Evolutionary conservation across 1,140 invertebrate species (phyloP).

Genomic region (Leptinotarsa lineolata): DNA sequence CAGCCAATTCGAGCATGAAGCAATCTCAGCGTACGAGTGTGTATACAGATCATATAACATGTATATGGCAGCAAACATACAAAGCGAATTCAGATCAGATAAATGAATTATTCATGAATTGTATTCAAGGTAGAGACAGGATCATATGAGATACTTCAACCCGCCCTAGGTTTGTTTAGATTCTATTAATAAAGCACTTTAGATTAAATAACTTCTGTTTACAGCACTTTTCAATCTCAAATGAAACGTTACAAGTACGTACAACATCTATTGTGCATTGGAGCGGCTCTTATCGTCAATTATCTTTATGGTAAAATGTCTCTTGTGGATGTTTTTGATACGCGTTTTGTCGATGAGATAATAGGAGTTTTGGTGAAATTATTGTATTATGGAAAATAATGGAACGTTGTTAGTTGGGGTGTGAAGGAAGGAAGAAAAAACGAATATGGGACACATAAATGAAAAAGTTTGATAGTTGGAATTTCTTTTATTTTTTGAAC

Average conservation of each 20-base stretch:
- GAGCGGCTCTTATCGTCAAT: conserved; percentile 10
- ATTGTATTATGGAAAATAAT: too few relatives aligned
- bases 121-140: conserved; percentile 43
- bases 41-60: conserved; percentile 38
- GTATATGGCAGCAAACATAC: conserved; percentile 45
- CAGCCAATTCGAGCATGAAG: conserved; percentile 4
- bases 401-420: too few relatives aligned
- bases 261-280: conserved; percentile 17
- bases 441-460: too few relatives aligned
- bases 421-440: too few relatives aligned
- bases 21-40: conserved; percentile 5
- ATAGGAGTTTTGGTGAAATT: neutral
- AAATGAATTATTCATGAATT: conserved; percentile 47
- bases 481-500: too few relatives aligned
- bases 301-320: conserved; percentile 4
- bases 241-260: conserved; percentile 37
- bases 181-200: conserved; percentile 47
- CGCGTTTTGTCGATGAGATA: neutral
- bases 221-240: conserved; percentile 44
- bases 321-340: neutral
- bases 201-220: conserved; percentile 47
- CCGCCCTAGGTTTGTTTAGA: conserved; percentile 41
- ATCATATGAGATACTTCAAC: conserved; percentile 38
- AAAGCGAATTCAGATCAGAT: conserved; percentile 47
- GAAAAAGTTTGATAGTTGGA: too few relatives aligned